Conservation (phyloP, 1,140 invertebrate genomes). For the Pararge aegeria region DNA sequence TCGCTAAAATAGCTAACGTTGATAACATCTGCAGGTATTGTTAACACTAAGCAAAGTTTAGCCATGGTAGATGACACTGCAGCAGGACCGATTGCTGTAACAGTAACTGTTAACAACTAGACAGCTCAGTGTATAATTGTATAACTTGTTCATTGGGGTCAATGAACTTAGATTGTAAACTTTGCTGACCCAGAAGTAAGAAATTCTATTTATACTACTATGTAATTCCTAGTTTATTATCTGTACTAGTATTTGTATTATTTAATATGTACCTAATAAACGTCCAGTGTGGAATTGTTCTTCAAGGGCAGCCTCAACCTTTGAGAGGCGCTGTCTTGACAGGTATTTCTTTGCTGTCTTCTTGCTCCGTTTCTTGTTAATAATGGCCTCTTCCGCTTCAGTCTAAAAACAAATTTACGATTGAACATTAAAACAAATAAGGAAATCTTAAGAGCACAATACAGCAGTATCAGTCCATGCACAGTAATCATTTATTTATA, state of each 20-base stretch:
- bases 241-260: not conserved
- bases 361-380: constrained; percentile 96
- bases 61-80: no score
- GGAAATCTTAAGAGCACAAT: not conserved
- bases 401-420: constrained; percentile 81
- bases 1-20: no score
- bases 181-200: no score
- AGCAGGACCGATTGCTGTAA: no score
- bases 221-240: no score
- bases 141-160: no score
- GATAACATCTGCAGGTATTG: no score
- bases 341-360: constrained; percentile 97
- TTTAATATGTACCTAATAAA: constrained; percentile 86
- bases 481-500: not conserved
- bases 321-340: constrained; percentile 93
- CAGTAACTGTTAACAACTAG: no score
- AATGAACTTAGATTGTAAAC: no score
- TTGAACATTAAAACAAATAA: not conserved
- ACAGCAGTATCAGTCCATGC: not conserved
- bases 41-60: no score
- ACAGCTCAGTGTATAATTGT: no score
- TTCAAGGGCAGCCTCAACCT: constrained; percentile 95
- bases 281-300: constrained; percentile 98
- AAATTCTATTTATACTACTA: no score
- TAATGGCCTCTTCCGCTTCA: constrained; percentile 95